Evolutionary conservation across 2,113 vertebrate species (phyloP), one percentile per base, ranked within the genome.

Genomic region (Falcunculus frontatus): DNA sequence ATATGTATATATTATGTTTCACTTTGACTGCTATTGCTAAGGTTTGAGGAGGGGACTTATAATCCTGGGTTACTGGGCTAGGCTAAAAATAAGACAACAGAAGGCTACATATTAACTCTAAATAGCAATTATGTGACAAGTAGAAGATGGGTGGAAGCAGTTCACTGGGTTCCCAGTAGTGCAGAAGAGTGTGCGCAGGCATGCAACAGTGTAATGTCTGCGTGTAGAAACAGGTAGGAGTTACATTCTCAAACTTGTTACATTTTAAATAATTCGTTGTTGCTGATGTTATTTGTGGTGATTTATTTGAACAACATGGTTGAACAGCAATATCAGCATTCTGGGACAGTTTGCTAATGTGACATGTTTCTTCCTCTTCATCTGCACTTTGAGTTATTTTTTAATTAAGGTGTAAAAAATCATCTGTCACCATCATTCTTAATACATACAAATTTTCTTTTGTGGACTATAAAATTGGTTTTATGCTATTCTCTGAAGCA

Each of bases 281-380:
- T 72, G 26, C 37, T 76, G 56, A 81, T 4, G 5, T 80, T 85
- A 84, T 72, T 96, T 84, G 25, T 52, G 21, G 62, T 91, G 87
- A 92, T 94, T 95, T 94, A 93, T 95, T 91, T 87, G 17, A 75
- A 75, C 64, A 93, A 72, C 16, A 11, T 35, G 56, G 46, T 10
- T 89, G 49, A 96, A 89, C 23, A 92, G 10, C 27, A 46, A 41
- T 79, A 88, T 62, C 60, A 85, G 49, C 35, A 69, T 91, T 90
- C 70, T 73, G 44, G 83, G 70, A 20, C 49, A 87, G 59, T 95
- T 96, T 89, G 74, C 75, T 91, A 92, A 91, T 55, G 42, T 94
- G 88, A 73, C 26, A 37, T 47, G 7, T 86, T 46, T 81, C 75
- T 84, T 91, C 11, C 57, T 74, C 16, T 87, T 78, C 2, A 8